phyloP scores from a whole-genome alignment of 1,140 invertebrate species.

The Drosophila arizonae region DNA sequence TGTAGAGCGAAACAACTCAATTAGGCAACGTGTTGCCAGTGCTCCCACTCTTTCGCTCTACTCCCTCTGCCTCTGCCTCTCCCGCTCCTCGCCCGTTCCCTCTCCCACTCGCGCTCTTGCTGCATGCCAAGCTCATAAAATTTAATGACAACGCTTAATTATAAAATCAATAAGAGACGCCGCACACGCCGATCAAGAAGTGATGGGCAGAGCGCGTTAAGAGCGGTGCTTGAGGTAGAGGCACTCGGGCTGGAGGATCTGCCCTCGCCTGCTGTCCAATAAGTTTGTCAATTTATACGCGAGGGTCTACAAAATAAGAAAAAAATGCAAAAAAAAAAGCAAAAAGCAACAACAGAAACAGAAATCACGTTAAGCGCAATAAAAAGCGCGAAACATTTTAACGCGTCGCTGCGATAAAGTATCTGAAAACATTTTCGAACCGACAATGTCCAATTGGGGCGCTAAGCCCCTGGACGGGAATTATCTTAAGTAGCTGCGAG shows the following conservation, averaged over 20 bases:
- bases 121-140: slow-evolving; percentile 61
- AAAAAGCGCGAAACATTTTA: slow-evolving; percentile 81
- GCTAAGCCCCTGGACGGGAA: slow-evolving; percentile 68
- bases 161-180: slow-evolving; percentile 81
- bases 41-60: background rate
- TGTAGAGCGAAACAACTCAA: slow-evolving; percentile 66
- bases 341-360: slow-evolving; percentile 9
- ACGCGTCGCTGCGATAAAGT: slow-evolving; percentile 77
- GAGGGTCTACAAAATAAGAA: slow-evolving; percentile 6
- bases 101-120: slow-evolving; percentile 1
- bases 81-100: background rate
- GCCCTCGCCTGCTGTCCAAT: slow-evolving; percentile 47
- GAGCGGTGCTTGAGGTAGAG: background rate
- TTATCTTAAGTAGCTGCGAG: slow-evolving; percentile 67
- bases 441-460: slow-evolving; percentile 68
- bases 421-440: slow-evolving; percentile 74
- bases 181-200: slow-evolving; percentile 57
- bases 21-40: slow-evolving; percentile 44
- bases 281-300: slow-evolving; percentile 79
- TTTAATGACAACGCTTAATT: slow-evolving; percentile 82
- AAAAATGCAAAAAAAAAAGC: background rate
- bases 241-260: background rate
- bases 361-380: slow-evolving; percentile 79
- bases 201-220: background rate
- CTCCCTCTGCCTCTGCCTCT: background rate